These are phyloP conservation scores for Drosophila borealis DNA, from an alignment of 2,888 invertebrate species.

Conservation along the genomic window DNA sequence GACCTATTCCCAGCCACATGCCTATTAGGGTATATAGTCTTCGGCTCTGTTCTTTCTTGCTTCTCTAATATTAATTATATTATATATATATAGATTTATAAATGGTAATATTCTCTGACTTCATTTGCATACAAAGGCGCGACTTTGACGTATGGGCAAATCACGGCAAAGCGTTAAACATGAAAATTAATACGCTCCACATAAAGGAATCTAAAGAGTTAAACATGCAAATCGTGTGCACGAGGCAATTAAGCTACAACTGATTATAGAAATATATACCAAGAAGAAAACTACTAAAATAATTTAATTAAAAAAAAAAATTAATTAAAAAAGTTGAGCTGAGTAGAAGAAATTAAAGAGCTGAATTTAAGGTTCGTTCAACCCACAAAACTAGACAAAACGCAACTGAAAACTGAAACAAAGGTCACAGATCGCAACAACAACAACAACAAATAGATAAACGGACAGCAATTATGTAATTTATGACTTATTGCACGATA, in stretches of 20 bases:
- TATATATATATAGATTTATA: constrained; percentile 7
- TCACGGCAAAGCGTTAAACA: constrained; percentile 56
- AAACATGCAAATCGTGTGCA: constrained; percentile 69
- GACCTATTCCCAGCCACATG: too few relatives aligned
- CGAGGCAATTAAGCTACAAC: constrained; percentile 28
- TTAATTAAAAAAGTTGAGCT: neutral
- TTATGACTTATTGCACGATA: constrained; percentile 59
- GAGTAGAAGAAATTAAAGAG: neutral
- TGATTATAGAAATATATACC: constrained; percentile 1
- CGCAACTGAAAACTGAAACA: constrained; percentile 21
- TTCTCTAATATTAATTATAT: constrained; percentile 17
- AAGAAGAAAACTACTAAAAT: neutral
- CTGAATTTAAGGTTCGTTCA: constrained; percentile 32
- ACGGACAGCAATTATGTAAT: constrained; percentile 67
- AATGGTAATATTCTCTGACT: constrained; percentile 14
- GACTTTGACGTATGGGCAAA: constrained; percentile 33
- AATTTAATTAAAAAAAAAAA: neutral
- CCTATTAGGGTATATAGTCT: too few relatives aligned
- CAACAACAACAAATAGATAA: constrained; percentile 42
- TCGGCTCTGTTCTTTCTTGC: too few relatives aligned
- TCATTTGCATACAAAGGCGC: constrained; percentile 70
- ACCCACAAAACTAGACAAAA: constrained; percentile 22
- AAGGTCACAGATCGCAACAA: constrained; percentile 42
- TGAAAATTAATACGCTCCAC: constrained; percentile 56
- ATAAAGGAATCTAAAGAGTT: constrained; percentile 42